A percentile compares a stretch with the other conserved stretches of the same genome.
These are phyloP conservation scores for Hirtodrosophila confusa DNA, from an alignment of 2,888 invertebrate genomes.

Conservation along the genomic window DNA sequence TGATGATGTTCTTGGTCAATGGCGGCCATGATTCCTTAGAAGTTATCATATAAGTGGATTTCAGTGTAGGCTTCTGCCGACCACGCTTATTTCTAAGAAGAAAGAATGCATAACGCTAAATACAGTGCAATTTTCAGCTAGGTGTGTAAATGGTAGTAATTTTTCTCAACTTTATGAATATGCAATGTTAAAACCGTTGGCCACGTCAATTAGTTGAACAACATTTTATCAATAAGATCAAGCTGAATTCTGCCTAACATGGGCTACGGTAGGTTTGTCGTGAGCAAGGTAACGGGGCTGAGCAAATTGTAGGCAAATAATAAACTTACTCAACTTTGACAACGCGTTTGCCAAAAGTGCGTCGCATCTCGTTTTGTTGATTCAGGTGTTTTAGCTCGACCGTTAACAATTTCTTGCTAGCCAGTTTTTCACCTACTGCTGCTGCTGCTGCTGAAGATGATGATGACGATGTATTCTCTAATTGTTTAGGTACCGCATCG, in stretches of 20 bases:
- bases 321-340: constrained; percentile 87
- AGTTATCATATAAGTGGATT: constrained; percentile 88
- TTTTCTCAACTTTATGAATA: no score
- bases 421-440: constrained; percentile 84
- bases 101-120: not conserved
- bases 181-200: no score
- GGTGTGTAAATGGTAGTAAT: no score
- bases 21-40: constrained; percentile 90
- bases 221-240: no score
- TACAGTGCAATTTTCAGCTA: no score
- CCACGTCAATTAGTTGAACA: not conserved
- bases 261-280: no score
- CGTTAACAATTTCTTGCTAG: constrained; percentile 87
- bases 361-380: constrained; percentile 91
- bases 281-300: no score
- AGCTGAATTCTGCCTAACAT: no score
- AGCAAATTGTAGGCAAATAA: not conserved
- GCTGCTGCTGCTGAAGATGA: no score
- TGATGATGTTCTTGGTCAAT: constrained; percentile 88
- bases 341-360: constrained; percentile 92
- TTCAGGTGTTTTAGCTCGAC: constrained; percentile 90
- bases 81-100: constrained; percentile 86
- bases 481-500: constrained; percentile 62
- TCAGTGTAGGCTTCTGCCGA: constrained; percentile 86
- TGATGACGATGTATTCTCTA: constrained; percentile 48